Percentiles rank a stretch among this genome's conserved stretches.
Conservation (phyloP, 2,113 vertebrate genomes). For the Pterocles orientalis region DNA sequence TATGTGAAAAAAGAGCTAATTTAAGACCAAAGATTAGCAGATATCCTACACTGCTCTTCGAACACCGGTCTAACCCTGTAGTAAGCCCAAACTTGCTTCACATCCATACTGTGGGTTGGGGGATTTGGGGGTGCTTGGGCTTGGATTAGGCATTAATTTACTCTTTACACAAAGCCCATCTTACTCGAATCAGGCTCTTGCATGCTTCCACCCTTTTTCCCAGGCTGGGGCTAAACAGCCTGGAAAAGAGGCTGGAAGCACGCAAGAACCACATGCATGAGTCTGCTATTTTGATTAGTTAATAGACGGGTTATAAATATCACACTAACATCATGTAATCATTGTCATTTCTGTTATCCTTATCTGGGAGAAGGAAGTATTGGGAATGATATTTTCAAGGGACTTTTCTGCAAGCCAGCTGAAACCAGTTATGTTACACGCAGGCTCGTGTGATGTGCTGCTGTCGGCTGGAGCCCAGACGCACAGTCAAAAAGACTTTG, state of each 20-base stretch:
- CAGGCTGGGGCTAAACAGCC: too few relatives aligned
- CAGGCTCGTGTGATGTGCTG: background rate
- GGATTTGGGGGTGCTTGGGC: background rate
- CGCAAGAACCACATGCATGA: background rate
- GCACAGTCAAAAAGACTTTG: background rate
- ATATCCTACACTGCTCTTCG: background rate
- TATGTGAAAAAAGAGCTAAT: background rate
- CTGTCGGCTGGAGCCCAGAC: constrained; percentile 12
- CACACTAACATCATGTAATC: background rate
- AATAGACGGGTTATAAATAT: constrained; percentile 4
- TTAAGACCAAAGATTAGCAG: background rate
- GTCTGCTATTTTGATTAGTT: background rate
- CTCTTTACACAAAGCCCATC: background rate
- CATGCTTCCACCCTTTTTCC: too few relatives aligned
- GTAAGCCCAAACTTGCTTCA: background rate
- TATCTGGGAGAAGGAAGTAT: background rate
- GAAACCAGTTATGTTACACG: background rate
- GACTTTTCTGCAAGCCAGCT: background rate
- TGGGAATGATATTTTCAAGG: background rate
- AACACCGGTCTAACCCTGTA: background rate
- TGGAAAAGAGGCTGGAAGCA: background rate
- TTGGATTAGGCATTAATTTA: background rate
- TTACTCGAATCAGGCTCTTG: background rate
- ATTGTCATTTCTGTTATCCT: background rate
- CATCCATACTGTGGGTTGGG: background rate